Conservation (phyloP, 2,113 vertebrate species). For the Pseudopipra pipra region DNA sequence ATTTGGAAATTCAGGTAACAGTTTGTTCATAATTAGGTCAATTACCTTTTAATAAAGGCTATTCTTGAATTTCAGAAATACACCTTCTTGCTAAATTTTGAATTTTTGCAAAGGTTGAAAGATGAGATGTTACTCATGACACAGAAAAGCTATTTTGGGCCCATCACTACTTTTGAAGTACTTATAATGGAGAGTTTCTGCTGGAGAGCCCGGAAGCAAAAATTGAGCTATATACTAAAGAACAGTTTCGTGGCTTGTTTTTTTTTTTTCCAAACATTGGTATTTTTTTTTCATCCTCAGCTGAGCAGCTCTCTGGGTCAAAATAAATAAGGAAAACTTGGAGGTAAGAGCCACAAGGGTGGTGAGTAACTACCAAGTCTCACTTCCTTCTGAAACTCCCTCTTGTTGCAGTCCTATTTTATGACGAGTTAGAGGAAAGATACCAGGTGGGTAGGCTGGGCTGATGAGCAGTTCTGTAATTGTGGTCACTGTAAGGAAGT, state of each 20-base stretch:
- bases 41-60: background rate
- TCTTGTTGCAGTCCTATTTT: background rate
- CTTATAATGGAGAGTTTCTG: accelerated
- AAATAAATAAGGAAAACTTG: background rate
- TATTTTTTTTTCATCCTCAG: background rate
- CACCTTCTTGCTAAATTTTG: background rate
- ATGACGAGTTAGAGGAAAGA: background rate
- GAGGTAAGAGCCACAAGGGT: background rate
- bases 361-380: background rate
- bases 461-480: background rate
- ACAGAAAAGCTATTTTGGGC: background rate
- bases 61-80: background rate
- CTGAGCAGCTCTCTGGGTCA: background rate
- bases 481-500: background rate
- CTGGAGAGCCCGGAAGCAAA: background rate
- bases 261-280: background rate
- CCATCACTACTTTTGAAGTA: background rate
- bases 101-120: background rate
- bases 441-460: background rate
- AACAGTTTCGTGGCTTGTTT: background rate
- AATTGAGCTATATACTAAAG: background rate
- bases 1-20: background rate
- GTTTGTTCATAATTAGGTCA: background rate
- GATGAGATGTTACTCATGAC: background rate
- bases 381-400: background rate